Percentiles rank a stretch among this genome's conserved stretches.
These are phyloP conservation scores for Shinisaurus crocodilurus DNA, from an alignment of 2,113 vertebrate genomes.

Conservation along the genomic window DNA sequence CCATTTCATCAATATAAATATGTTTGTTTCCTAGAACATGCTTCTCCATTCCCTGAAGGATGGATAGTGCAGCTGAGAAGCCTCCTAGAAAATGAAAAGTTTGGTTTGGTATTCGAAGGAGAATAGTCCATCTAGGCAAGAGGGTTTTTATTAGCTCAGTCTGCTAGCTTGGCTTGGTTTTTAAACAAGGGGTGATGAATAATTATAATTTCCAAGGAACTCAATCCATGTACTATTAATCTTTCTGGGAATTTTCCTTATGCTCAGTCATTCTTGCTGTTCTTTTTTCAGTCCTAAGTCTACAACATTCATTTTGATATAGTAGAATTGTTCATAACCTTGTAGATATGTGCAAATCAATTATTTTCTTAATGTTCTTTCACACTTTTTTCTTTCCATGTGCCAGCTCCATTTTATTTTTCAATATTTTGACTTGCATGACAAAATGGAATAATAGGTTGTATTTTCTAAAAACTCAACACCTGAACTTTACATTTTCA, in stretches of 20 bases:
- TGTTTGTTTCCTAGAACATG: too few species aligned
- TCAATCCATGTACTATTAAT: neutral
- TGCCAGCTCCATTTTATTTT: neutral
- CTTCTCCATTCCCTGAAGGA: too few species aligned
- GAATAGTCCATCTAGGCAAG: neutral
- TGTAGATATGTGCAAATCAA: neutral
- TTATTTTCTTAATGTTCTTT: neutral
- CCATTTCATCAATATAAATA: too few species aligned
- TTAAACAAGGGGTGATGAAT: neutral
- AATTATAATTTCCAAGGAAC: too few species aligned
- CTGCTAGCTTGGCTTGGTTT: neutral
- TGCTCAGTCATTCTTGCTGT: neutral
- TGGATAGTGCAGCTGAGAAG: neutral
- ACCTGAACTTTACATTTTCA: neutral
- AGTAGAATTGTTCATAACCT: neutral
- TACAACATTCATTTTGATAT: neutral
- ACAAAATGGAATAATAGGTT: neutral
- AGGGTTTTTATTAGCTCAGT: neutral
- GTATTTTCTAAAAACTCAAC: neutral
- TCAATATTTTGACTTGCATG: constrained; percentile 1
- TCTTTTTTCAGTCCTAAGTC: neutral
- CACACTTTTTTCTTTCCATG: neutral
- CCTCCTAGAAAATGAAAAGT: neutral
- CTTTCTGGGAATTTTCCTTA: neutral
- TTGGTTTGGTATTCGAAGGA: too few species aligned